phyloP scores from a whole-genome alignment of 2,113 vertebrate species.

The Notothenia coriiceps region DNA sequence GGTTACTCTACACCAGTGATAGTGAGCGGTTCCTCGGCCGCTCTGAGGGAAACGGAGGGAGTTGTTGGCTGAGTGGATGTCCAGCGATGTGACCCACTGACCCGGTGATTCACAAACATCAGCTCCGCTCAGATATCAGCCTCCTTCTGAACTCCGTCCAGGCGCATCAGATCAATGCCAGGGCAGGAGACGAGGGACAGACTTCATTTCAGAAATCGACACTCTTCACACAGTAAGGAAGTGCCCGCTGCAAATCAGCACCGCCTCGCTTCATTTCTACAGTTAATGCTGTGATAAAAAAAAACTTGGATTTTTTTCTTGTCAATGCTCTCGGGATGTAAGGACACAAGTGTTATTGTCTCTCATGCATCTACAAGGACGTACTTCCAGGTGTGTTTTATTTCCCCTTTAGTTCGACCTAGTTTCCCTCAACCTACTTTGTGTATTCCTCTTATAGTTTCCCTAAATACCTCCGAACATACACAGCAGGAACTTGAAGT shows the following conservation, averaged over 20 bases:
- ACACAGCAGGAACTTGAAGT: constrained; percentile 3
- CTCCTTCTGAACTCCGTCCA: constrained; percentile 64
- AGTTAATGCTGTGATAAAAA: background rate
- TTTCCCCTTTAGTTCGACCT: constrained; percentile 28
- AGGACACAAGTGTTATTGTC: background rate
- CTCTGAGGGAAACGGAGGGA: constrained; percentile 46
- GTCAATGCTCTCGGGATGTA: background rate
- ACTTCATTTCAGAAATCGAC: constrained; percentile 53
- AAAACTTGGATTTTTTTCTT: background rate
- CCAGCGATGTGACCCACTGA: constrained; percentile 80
- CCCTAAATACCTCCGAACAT: constrained; percentile 18
- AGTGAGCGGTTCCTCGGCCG: constrained; percentile 51
- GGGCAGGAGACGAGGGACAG: constrained; percentile 60
- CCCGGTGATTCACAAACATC: constrained; percentile 79
- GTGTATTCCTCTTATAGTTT: constrained; percentile 6
- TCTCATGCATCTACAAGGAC: constrained; percentile 3
- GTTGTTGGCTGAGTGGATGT: constrained; percentile 60
- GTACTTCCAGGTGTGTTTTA: constrained; percentile 21
- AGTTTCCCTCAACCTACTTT: constrained; percentile 51
- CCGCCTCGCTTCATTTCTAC: constrained; percentile 14
- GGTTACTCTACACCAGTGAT: background rate
- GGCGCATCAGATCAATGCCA: constrained; percentile 63
- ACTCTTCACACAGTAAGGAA: constrained; percentile 12
- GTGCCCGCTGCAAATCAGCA: constrained; percentile 16
- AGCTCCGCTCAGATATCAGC: constrained; percentile 61